Conservation (phyloP, 2,797 vertebrate species). For the Chromis chromis region DNA sequence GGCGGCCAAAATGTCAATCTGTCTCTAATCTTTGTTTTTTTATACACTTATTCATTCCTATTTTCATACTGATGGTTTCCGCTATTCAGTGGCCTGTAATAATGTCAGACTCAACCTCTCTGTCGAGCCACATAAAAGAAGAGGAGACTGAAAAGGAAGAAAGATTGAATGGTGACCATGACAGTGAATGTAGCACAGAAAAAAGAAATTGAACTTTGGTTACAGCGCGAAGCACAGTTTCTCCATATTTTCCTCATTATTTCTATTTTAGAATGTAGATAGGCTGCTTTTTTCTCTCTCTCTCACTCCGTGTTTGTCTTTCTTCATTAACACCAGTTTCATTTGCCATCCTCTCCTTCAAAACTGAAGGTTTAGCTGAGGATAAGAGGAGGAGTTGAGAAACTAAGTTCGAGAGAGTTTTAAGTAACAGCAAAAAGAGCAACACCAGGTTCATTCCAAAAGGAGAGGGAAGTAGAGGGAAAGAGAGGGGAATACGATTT, state of each 20-base stretch:
- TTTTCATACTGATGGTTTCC: constrained; percentile 49
- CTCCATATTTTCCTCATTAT: constrained; percentile 5
- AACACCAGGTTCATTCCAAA: constrained; percentile 42
- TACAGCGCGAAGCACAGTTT: background rate
- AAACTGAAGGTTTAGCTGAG: constrained; percentile 42
- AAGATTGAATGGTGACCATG: constrained; percentile 21
- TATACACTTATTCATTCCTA: constrained; percentile 36
- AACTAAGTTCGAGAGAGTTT: constrained; percentile 51
- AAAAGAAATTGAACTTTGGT: constrained; percentile 28
- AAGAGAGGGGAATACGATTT: constrained; percentile 62
- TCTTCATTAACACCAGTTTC: constrained; percentile 24
- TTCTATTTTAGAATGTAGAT: background rate
- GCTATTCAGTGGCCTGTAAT: constrained; percentile 33
- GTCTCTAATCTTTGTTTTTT: constrained; percentile 44
- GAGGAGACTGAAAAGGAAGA: constrained; percentile 16
- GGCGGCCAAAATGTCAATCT: constrained; percentile 31
- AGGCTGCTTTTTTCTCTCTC: background rate
- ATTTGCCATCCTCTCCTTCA: constrained; percentile 10
- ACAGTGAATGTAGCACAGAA: constrained; percentile 26
- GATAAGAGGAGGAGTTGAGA: constrained; percentile 47
- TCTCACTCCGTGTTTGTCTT: constrained; percentile 2
- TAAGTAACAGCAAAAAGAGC: constrained; percentile 49
- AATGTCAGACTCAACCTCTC: constrained; percentile 23
- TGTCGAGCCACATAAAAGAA: constrained; percentile 22
- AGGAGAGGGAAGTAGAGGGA: constrained; percentile 33